Conservation (phyloP, 2,113 vertebrate genomes). For the Elephantulus edwardii region DNA sequence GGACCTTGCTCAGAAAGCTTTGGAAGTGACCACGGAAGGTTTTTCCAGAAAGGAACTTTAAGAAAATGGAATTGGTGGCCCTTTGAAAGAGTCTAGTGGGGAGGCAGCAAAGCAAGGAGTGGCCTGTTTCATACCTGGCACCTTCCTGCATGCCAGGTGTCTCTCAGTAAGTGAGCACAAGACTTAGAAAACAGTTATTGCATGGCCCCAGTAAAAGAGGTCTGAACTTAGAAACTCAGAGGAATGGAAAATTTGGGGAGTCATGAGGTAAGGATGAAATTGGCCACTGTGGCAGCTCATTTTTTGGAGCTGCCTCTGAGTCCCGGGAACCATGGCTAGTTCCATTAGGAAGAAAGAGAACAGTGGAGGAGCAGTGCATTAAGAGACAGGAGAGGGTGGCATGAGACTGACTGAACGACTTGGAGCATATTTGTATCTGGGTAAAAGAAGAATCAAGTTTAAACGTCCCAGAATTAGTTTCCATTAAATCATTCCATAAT, state of each 20-base stretch:
- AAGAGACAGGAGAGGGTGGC: neutral
- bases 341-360: neutral
- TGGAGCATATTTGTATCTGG: neutral
- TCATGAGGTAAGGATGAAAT: neutral
- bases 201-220: neutral
- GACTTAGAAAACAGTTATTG: neutral
- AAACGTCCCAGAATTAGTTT: slow-evolving; percentile 48
- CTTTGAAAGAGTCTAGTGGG: neutral
- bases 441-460: slow-evolving; percentile 41
- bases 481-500: slow-evolving; percentile 41
- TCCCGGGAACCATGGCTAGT: neutral
- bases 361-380: too few relatives aligned
- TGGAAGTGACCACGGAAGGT: neutral
- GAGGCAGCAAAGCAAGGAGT: neutral
- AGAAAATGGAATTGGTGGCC: neutral
- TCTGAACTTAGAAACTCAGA: neutral
- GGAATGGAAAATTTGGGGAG: neutral
- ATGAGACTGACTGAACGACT: neutral
- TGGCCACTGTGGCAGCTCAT: neutral
- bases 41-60: neutral
- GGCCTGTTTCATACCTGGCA: neutral
- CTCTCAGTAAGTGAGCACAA: neutral
- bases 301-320: neutral
- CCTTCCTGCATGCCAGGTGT: neutral
- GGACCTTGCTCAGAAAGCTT: neutral